phyloP scores from a whole-genome alignment of 1,140 invertebrate species.

The Panagrolaimus sp. region DNA sequence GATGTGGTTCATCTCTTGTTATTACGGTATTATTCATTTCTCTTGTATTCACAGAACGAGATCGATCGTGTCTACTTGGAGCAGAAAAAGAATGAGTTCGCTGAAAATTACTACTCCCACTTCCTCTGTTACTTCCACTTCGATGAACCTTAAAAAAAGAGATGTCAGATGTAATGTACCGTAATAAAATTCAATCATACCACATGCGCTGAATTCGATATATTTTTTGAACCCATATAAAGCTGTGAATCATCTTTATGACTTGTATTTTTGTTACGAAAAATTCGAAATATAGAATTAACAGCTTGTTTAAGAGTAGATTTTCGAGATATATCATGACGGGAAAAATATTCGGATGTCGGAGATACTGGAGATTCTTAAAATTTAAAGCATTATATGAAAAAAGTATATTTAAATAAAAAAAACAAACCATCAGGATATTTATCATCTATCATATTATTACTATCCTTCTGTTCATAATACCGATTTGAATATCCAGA shows the following conservation, averaged over 20 bases:
- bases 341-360: neutral
- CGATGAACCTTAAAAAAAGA: constrained; percentile 10
- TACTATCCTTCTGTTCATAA: too few species aligned
- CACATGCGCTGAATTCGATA: neutral
- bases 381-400: too few species aligned
- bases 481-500: too few species aligned
- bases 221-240: neutral
- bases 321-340: constrained; percentile 4
- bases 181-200: neutral
- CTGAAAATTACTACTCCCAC: neutral
- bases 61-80: neutral
- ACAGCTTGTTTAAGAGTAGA: neutral
- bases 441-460: too few species aligned
- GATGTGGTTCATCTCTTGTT: too few species aligned
- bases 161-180: neutral
- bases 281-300: neutral
- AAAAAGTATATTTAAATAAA: too few species aligned
- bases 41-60: neutral
- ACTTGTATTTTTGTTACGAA: neutral
- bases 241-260: neutral
- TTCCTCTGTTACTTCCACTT: neutral
- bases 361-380: neutral
- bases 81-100: constrained; percentile 2
- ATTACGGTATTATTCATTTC: neutral
- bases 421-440: too few species aligned